phyloP scores from a whole-genome alignment of 2,888 invertebrate species.

The Sesia apiformis region DNA sequence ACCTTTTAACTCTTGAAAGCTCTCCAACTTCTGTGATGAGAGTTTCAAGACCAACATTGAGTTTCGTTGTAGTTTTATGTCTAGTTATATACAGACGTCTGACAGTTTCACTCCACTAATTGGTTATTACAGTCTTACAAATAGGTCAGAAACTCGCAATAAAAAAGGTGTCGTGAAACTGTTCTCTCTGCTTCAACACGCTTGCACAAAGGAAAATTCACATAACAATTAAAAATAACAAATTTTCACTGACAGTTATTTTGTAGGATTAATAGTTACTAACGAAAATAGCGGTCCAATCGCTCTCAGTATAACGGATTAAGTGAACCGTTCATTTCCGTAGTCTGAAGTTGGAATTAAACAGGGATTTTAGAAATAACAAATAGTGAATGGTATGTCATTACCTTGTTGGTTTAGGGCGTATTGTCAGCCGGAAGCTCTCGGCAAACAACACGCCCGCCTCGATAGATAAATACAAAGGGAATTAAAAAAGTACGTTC shows the following conservation, averaged over 20 bases:
- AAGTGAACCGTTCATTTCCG: conserved; percentile 26
- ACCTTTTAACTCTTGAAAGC: neutral
- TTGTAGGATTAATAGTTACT: neutral
- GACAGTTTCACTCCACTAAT: neutral
- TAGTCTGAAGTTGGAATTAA: conserved; percentile 21
- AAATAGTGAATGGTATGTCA: conserved; percentile 33
- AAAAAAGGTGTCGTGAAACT: neutral
- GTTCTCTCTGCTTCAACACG: neutral
- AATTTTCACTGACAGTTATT: neutral
- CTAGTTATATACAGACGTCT: neutral
- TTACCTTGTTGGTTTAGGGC: conserved; percentile 48
- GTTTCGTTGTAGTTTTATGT: neutral
- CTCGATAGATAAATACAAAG: neutral
- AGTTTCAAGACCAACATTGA: neutral
- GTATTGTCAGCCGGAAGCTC: conserved; percentile 35
- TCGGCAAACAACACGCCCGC: conserved; percentile 30
- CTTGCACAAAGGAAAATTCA: neutral
- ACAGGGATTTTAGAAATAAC: conserved; percentile 21
- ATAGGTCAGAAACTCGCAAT: neutral
- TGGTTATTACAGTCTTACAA: neutral
- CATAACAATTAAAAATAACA: neutral
- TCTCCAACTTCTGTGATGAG: neutral
- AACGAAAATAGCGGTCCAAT: conserved; percentile 2
- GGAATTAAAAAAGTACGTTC: neutral
- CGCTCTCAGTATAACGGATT: conserved; percentile 24